Evolutionary conservation across 2,888 invertebrate genomes (phyloP).

Genomic region (Drosophila formosana): DNA sequence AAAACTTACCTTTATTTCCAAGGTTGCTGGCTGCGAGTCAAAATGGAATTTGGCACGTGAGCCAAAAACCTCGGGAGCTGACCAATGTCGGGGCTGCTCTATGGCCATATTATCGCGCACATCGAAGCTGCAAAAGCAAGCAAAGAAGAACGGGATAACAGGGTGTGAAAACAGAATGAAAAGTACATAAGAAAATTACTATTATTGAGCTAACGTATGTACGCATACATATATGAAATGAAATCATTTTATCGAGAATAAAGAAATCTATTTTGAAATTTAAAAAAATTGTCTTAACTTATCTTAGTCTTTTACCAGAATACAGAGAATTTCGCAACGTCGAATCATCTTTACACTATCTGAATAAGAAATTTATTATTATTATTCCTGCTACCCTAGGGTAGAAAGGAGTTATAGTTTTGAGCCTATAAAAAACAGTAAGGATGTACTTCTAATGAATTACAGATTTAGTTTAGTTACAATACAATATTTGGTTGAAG

Average conservation of each 20-base stretch:
- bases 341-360: too few species aligned
- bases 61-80: slow-evolving; percentile 93
- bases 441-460: too few species aligned
- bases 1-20: slow-evolving; percentile 88
- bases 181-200: slow-evolving; percentile 45
- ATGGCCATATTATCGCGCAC: slow-evolving; percentile 93
- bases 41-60: slow-evolving; percentile 94
- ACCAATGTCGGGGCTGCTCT: slow-evolving; percentile 92
- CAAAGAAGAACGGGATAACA: not conserved
- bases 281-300: too few species aligned
- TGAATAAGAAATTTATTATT: too few species aligned
- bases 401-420: too few species aligned
- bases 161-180: not conserved
- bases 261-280: too few species aligned
- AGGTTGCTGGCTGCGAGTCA: slow-evolving; percentile 91
- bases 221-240: not conserved
- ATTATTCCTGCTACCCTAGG: too few species aligned
- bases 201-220: slow-evolving; percentile 25
- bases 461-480: too few species aligned
- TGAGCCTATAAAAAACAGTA: too few species aligned
- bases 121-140: slow-evolving; percentile 89
- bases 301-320: too few species aligned
- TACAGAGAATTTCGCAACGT: too few species aligned
- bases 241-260: not conserved
- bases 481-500: too few species aligned